Evolutionary conservation across 2,113 vertebrate genomes (phyloP), one percentile per base, ranked within the genome.

Genomic region (Scomber japonicus): DNA sequence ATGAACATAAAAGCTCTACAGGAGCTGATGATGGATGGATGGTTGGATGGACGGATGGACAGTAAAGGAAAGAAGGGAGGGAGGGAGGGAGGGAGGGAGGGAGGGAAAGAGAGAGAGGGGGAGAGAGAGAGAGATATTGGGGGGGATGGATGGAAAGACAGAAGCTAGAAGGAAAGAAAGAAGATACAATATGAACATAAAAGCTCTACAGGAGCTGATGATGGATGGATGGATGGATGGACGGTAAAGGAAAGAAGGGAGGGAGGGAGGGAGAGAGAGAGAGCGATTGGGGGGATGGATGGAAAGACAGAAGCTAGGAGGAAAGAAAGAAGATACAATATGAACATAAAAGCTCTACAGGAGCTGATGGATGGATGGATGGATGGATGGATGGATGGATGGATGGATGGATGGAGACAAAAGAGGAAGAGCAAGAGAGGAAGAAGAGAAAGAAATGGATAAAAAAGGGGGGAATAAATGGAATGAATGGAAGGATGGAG

Each of bases 381-480:
- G 21, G 50, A 40, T 24, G 24, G 24, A 48, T 17, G 19, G 54
- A 55, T 0, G 8, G 49, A 62, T 14, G 14, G 27, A 48, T n/a
- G 11, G 15, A 71, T 16, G 7, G 21, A 59, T 9, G 40, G 44
- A 54, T 5, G n/a, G 4, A 69, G 31, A 56, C 5, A 17, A 15
- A 46, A 3, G 66, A 3, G 57, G 5, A 40, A 11, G 0, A 7
- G 19, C 10, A 35, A 11, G 50, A 3, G 3, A 95, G 95, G 94
- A 92, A 94, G 92, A 6, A n/a, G 11, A 24, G 6, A 56, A 8
- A 56, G 16, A n/a, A 13, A 12, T 56, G 54, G 10, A 24, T 4
- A 8, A 24, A 56, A 6, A 4, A 3, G 19, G 4, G 21, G 21
- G 21, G 21, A 21, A 21, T 21, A 21, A 21, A 21, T 21, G 21